A percentile compares a stretch with the other conserved stretches of the same genome.
Evolutionary conservation across 2,797 vertebrate species (phyloP).

Genomic region (Cetoscarus ocellatus): DNA sequence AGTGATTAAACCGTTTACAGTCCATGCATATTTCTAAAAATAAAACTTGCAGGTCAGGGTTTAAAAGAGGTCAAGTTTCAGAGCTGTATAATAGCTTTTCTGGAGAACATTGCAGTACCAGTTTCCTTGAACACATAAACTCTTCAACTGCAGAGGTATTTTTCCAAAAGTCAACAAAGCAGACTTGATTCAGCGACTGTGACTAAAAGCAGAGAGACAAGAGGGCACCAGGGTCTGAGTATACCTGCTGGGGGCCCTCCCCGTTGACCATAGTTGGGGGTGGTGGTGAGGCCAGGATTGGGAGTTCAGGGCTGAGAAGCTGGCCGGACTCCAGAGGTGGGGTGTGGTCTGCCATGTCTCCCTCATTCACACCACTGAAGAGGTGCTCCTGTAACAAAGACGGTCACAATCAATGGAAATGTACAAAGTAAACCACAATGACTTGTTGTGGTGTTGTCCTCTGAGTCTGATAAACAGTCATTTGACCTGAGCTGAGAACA

Average conservation of each 20-base stretch:
- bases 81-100: too few relatives aligned
- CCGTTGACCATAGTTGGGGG: conserved; percentile 93
- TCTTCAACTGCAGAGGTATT: conserved; percentile 6
- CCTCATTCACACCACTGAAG: conserved; percentile 89
- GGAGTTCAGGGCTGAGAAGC: conserved; percentile 93
- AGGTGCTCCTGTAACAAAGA: conserved; percentile 76
- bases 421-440: conserved; percentile 6
- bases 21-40: too few relatives aligned
- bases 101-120: too few relatives aligned
- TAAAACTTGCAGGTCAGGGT: too few relatives aligned
- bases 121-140: too few relatives aligned
- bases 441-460: conserved; percentile 1
- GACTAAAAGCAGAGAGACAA: conserved; percentile 6
- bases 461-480: conserved; percentile 15
- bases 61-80: too few relatives aligned
- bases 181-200: conserved; percentile 12
- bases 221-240: background rate
- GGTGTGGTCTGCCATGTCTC: conserved; percentile 97
- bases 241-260: conserved; percentile 96
- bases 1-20: too few relatives aligned
- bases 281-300: conserved; percentile 88
- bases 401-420: conserved; percentile 24
- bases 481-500: conserved; percentile 18
- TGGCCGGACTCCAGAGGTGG: conserved; percentile 95
- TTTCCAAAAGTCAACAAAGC: conserved; percentile 9